Base-by-base conservation (phyloP, 2,888 invertebrate species). In the Drosophila acutilabella region DNA sequence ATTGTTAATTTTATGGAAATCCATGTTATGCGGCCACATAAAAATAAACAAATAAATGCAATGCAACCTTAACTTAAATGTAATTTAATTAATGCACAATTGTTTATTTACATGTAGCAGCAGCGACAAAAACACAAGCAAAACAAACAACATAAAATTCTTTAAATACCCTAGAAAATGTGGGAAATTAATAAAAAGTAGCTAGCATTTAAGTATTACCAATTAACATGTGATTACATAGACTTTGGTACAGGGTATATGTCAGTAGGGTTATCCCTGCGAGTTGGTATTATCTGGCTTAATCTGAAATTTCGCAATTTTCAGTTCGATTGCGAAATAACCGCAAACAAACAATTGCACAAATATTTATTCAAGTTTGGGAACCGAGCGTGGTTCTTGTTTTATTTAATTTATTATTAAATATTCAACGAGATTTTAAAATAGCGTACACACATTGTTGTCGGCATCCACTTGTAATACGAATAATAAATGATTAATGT, bases 401-500 rank as follows among this genome's bases (percentile, higher is more conserved):
- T 64, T 70, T 53, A 80, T 83, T 84, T 72, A 69, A 72, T 79
- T 76, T 56, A 44, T 33, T 66, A 64, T 81, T 71, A 75, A 71
- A 72, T 66, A 71, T 69, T 80, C 53, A 83, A 70, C 53, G 40
- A 64, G 33, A 33, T 57, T 70, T 67, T n/a, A 58, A 65, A 47
- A 64, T 50, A 47, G 44, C 40, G 23, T 66, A 65, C 20, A 51
- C 36, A 36, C 1, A 18, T 20, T 13, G 36, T 36, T 11, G 60
- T 16, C 13, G 33, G 50, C 52, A 47, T 66, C 71, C 58, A 56
- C 74, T 67, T 71, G 62, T 57, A 70, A 64, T 71, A 23, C 52
- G 67, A 71, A 73, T 68, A 84, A 81, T 87, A 54, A 78, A 75
- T 86, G 75, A 80, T 78, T 68, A 64, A 84, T 75, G 65, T 57